Evolutionary conservation across 2,888 invertebrate genomes (phyloP), one percentile per base, ranked within the genome.

Genomic region (Rhamphomyia laevipes): DNA sequence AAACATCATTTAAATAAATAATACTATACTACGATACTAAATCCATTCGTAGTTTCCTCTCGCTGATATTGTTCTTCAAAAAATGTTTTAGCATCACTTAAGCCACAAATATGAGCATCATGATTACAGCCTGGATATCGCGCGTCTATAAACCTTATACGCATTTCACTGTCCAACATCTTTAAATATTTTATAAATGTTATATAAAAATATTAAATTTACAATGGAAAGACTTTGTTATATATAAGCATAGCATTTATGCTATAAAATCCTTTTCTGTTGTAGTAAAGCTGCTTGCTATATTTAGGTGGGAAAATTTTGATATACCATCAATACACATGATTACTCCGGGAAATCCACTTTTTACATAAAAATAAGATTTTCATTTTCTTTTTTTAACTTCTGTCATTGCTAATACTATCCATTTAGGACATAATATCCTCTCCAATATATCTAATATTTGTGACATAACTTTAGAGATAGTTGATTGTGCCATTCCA

Each of bases 251-350:
- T 49, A 9, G 43, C 38, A 43, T 48, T 48, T n/a, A 38, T 13
- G 15, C 46, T 46, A 16, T 27, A 46, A 30, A 15, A 46, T 18
- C 49, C 45, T 45, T 49, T 49, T 15, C 48, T 42, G 37, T 50
- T 52, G 35, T 50, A 52, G 40, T 48, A 52, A 21, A 52, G 23
- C 43, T 48, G 40, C 12, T 48, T 44, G 11, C 50, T 44, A 46
- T 48, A 16, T 1, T 33, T 27, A 17, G 45, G 49, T 33, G 35
- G 21, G 35, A 48, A 45, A n/a, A 52, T 50, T 46, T 49, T 51
- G 16, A 53, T 50, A 46, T 51, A 38, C 51, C 49, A 48, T 50
- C 51, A 37, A 52, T 48, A 41, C 49, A 54, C 44, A 47, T 46
- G 31, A 44, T 46, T 33, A 51, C 48, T 23, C 49, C 52, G 33